Conservation (phyloP, 2,797 vertebrate species). For the Spinus pinus region DNA sequence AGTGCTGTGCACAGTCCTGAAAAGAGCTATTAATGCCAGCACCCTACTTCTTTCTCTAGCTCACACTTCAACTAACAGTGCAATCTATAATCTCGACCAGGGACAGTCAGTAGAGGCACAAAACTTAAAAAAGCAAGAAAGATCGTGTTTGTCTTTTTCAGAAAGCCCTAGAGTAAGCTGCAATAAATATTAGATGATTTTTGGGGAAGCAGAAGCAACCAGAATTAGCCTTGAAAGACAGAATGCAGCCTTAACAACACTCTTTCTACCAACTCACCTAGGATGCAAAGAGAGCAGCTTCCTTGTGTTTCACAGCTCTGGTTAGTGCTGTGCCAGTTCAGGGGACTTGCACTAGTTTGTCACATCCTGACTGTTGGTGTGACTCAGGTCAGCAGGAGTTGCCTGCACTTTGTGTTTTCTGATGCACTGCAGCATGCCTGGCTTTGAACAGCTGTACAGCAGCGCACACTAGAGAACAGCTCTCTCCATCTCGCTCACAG, state of each 20-base stretch:
- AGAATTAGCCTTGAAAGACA: not conserved
- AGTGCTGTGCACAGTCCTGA: not conserved
- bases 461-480: constrained; percentile 10
- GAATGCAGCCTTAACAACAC: not conserved
- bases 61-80: not conserved
- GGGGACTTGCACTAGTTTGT: not conserved
- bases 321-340: not conserved
- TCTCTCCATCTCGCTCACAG: not conserved
- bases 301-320: not conserved
- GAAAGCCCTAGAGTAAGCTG: not conserved
- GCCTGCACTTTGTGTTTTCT: not conserved
- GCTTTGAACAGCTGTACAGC: constrained; percentile 12
- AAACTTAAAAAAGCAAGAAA: not conserved
- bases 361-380: not conserved
- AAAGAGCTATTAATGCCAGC: not conserved
- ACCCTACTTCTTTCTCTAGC: not conserved
- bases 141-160: not conserved
- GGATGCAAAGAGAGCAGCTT: not conserved
- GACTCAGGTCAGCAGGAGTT: not conserved
- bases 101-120: not conserved
- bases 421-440: constrained; percentile 26
- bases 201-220: not conserved
- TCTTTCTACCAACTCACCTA: not conserved
- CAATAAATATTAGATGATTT: not conserved
- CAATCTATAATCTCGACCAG: not conserved